Evolutionary conservation across 2,888 invertebrate species (phyloP).

Genomic region (Anoncus sp.): DNA sequence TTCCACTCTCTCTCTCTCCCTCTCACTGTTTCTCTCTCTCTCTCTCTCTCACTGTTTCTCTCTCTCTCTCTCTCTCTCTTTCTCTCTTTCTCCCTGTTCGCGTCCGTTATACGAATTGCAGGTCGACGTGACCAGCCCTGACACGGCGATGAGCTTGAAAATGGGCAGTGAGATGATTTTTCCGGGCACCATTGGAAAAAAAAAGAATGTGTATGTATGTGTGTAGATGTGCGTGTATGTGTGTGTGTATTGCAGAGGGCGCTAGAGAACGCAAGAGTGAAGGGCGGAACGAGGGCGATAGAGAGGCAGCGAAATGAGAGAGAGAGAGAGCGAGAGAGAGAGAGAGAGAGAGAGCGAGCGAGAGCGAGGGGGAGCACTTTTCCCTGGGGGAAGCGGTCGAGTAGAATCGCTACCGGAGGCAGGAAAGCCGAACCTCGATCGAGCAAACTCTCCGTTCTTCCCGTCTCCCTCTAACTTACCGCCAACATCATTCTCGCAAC

Average conservation of each 20-base stretch:
- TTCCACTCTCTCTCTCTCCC: constrained; percentile 38
- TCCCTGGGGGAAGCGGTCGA: constrained; percentile 69
- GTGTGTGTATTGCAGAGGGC: constrained; percentile 39
- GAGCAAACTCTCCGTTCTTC: constrained; percentile 60
- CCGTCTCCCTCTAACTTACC: constrained; percentile 56
- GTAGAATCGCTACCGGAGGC: constrained; percentile 69
- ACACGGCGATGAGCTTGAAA: constrained; percentile 72
- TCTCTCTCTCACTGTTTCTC: constrained; percentile 37
- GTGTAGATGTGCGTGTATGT: constrained; percentile 33
- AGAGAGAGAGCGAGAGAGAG: constrained; percentile 51
- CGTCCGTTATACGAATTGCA: constrained; percentile 57
- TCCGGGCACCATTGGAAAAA: constrained; percentile 63
- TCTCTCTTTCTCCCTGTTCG: constrained; percentile 40
- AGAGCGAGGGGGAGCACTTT: constrained; percentile 53
- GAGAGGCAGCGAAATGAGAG: no score
- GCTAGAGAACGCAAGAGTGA: constrained; percentile 47
- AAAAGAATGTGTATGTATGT: constrained; percentile 28
- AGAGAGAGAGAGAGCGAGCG: constrained; percentile 52
- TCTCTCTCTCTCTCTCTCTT: constrained; percentile 40
- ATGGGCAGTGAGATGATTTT: constrained; percentile 75
- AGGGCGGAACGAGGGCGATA: constrained; percentile 54
- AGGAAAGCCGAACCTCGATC: constrained; percentile 64
- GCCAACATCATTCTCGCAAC: constrained; percentile 46
- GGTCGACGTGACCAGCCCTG: constrained; percentile 61
- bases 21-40: constrained; percentile 38